These are phyloP conservation scores for Notodonta dromedarius DNA, from an alignment of 2,888 invertebrate genomes.

Conservation along the genomic window DNA sequence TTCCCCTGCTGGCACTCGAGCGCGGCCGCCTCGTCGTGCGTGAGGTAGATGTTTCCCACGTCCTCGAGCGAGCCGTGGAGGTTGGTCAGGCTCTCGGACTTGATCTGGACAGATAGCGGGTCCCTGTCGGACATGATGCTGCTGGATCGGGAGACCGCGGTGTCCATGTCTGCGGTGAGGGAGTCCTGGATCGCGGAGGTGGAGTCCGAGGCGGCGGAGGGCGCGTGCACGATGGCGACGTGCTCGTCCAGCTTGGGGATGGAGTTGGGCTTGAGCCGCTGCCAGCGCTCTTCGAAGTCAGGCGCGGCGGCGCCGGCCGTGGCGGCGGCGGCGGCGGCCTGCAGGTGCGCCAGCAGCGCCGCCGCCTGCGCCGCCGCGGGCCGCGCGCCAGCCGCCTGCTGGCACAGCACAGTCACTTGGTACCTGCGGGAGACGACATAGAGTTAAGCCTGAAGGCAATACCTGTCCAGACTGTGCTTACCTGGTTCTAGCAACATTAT, in stretches of 20 bases:
- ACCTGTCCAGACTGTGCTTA: no score
- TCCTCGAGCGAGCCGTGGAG: constrained; percentile 89
- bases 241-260: constrained; percentile 84
- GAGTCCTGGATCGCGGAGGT: constrained; percentile 52
- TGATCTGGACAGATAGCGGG: constrained; percentile 66
- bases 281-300: constrained; percentile 91
- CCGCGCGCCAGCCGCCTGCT: constrained; percentile 73
- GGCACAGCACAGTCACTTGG: constrained; percentile 90
- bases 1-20: constrained; percentile 76
- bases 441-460: neutral
- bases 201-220: constrained; percentile 34
- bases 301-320: constrained; percentile 48
- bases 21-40: constrained; percentile 70
- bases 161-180: constrained; percentile 67
- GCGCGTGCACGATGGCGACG: constrained; percentile 73
- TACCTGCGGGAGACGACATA: constrained; percentile 71
- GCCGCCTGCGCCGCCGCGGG: constrained; percentile 68
- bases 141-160: constrained; percentile 70
- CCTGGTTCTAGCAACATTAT: no score
- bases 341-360: constrained; percentile 73
- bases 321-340: constrained; percentile 59
- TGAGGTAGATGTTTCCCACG: constrained; percentile 77
- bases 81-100: constrained; percentile 85
- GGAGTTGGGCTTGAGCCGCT: constrained; percentile 87
- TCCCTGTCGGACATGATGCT: constrained; percentile 77